Evolutionary conservation across 2,113 vertebrate species (phyloP).

Genomic region (Lontra canadensis): DNA sequence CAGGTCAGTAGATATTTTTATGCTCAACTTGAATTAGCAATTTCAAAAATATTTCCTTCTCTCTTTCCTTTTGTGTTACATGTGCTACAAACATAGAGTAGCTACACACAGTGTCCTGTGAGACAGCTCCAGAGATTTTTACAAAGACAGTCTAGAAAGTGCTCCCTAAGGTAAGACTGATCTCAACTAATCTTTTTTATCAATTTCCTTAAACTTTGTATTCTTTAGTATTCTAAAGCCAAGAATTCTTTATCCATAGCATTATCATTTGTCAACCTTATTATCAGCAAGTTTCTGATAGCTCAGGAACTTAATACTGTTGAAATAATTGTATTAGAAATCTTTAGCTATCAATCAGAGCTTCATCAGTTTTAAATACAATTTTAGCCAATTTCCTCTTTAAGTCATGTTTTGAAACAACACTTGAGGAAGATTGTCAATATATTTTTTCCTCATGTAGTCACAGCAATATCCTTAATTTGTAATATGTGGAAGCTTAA

Average conservation of each 20-base stretch:
- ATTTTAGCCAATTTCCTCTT: not conserved
- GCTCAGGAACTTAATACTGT: not conserved
- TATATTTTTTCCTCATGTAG: not conserved
- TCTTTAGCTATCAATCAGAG: not conserved
- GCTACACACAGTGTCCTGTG: not conserved
- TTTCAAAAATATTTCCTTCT: conserved; percentile 32
- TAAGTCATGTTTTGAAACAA: not conserved
- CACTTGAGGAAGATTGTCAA: not conserved
- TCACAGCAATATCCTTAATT: not conserved
- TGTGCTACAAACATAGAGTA: not conserved
- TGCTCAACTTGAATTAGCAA: conserved; percentile 46
- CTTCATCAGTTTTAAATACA: not conserved
- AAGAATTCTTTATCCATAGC: not conserved
- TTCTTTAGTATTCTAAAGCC: not conserved
- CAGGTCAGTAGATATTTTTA: conserved; percentile 59
- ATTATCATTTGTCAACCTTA: not conserved
- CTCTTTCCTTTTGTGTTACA: not conserved
- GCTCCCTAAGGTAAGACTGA: not conserved
- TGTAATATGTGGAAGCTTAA: not conserved
- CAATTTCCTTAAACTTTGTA: not conserved
- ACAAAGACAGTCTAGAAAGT: conserved; percentile 5
- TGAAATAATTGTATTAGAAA: not conserved
- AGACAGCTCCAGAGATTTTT: not conserved
- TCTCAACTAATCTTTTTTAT: not conserved
- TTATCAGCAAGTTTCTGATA: not conserved